Base-by-base conservation (phyloP, 2,888 invertebrate species). In the Merodon equestris region DNA sequence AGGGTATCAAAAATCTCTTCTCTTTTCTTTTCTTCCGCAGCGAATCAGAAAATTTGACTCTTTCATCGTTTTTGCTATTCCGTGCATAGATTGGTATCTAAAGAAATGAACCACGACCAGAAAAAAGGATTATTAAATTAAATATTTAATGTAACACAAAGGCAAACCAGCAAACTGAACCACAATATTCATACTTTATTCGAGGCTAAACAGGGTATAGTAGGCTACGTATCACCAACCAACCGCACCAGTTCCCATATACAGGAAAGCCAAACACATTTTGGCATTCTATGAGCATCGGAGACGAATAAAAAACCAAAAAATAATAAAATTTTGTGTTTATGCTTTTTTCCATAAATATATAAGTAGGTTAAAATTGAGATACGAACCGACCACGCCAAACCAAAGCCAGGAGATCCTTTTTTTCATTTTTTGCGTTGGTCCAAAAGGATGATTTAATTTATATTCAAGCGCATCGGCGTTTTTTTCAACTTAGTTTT, bases 301-400 rank as follows among this genome's bases (percentile, higher is more conserved):
- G 15, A 15, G 50, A 64, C 19, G 54, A 40, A 51, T 15, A 42
- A 19, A n/a, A 19, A n/a, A n/a, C n/a, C 5, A 9, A 40, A 54
- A 54, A 54, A 60, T 67, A 73, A 74, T 67, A 56, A 60, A 56
- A 61, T 67, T 60, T 48, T 60, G 60, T 66, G 48, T 60, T 73
- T 66, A 48, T 54, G 36, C 34, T 70, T 66, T 53, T 56, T 44
- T 67, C 67, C 67, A 61, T 74, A 74, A 74, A 74, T 74, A 67
- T 38, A 61, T 56, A 74, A 74, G 61, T 74, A 67, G 60, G 74
- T 45, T 67, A 40, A 61, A 74, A 67, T 57, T 67, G 57, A 50
- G 67, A 42, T 56, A 27, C 50, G 15, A 13, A 19, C 45, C 45
- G 15, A 40, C 40, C 15, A 19, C 10, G 18, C 53, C 9, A 61